Evolutionary conservation across 2,113 vertebrate species (phyloP), one percentile per base, ranked within the genome.

Genomic region (Axis porcinus): DNA sequence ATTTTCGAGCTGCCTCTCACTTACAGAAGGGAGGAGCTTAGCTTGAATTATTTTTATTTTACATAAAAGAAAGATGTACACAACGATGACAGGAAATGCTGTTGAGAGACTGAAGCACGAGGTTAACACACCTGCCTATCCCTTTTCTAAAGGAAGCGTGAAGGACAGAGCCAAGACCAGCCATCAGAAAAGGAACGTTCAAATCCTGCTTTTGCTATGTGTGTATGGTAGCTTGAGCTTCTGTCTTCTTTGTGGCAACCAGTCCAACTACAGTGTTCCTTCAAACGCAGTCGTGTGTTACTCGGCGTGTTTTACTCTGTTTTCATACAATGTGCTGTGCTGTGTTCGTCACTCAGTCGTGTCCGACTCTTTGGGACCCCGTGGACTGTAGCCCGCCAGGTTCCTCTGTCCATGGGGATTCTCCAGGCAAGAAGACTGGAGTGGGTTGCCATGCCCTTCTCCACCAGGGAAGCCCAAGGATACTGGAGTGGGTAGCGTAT

Each of bases 1-100:
- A 54, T 30, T 60, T 83, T 82, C 76, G 23, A 91, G 43, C 12
- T 87, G 6, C 4, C 57, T 70, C 27, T 82, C 43, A 78, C 7
- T 93, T 43, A 54, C 10, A 36, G 58, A 36, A 17, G 36, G 45
- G n/a, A 27, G 12, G 55, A 3, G 4, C 50, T 81, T 62, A 82
- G 25, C 23, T 64, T 43, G 19, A 62, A 27, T 89, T 79, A 27
- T 54, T 85, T 95, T 94, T 70, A n/a, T 67, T 96, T 96, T 95
- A n/a, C 8, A 7, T 58, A 82, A 88, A 23, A 50, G 21, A 91
- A 93, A 64, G 45, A n/a, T 57, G 2, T 64, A 3, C 28, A 86
- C 58, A 62, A 11, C 8, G 8, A 76, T 62, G 30, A 16, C n/a
- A 81, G 3, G 21, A 40, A 21, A 33, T 87, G 36, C 27, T 78